These are phyloP conservation scores for Danionella dracula DNA, from an alignment of 2,797 vertebrate species.

Conservation along the genomic window DNA sequence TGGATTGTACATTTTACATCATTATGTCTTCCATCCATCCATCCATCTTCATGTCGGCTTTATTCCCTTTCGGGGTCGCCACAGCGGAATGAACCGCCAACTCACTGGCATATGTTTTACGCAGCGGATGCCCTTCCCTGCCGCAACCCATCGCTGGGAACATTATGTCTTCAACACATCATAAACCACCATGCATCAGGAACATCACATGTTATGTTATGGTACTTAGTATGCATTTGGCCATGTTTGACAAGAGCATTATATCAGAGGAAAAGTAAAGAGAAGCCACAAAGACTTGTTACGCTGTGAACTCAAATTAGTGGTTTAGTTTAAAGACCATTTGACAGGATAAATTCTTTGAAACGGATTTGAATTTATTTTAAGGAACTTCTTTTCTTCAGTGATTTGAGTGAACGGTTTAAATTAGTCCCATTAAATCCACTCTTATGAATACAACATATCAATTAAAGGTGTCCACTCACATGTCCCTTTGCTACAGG, in stretches of 20 bases:
- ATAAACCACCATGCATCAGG: not conserved
- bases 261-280: not conserved
- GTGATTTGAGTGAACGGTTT: slow-evolving; percentile 31
- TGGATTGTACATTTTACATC: too few relatives aligned
- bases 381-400: slow-evolving; percentile 50
- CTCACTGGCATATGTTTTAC: too few relatives aligned
- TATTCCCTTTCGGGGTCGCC: too few relatives aligned
- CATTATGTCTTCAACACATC: not conserved
- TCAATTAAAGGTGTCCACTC: slow-evolving; percentile 30
- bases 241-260: not conserved
- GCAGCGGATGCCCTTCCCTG: too few relatives aligned
- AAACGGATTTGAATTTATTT: slow-evolving; percentile 21
- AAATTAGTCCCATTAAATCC: slow-evolving; percentile 35
- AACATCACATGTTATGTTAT: not conserved
- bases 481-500: slow-evolving; percentile 35
- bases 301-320: slow-evolving; percentile 41
- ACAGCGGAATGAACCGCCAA: too few relatives aligned
- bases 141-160: too few relatives aligned
- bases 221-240: not conserved
- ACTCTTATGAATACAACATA: slow-evolving; percentile 41
- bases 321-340: slow-evolving; percentile 39
- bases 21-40: too few relatives aligned
- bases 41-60: too few relatives aligned
- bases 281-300: not conserved
- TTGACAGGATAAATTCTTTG: slow-evolving; percentile 36